phyloP scores from a whole-genome alignment of 1,140 invertebrate species.

The Zaprionus vittiger region DNA sequence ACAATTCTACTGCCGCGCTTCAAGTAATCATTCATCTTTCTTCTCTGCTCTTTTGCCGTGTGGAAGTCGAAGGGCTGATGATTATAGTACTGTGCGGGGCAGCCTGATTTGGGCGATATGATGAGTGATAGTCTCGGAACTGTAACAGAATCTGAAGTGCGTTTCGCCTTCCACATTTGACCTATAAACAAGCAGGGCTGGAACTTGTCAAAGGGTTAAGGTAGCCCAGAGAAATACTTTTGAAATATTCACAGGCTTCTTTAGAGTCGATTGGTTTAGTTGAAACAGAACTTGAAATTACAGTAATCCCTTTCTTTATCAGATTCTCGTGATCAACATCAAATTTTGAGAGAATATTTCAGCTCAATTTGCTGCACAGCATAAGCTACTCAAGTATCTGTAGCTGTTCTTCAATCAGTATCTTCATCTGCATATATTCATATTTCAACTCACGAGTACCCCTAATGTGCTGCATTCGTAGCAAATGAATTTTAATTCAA shows the following conservation, averaged over 20 bases:
- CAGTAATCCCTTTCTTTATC: background rate
- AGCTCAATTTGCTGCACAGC: background rate
- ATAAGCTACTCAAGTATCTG: background rate
- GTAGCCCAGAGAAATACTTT: background rate
- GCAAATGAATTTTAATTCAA: constrained; percentile 76
- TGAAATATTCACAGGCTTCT: background rate
- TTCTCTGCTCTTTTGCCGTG: constrained; percentile 24
- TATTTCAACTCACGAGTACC: constrained; percentile 41
- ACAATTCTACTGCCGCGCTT: constrained; percentile 54
- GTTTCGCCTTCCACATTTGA: constrained; percentile 56
- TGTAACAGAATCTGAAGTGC: constrained; percentile 18
- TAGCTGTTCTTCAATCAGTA: too few relatives aligned
- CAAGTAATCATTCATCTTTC: constrained; percentile 74
- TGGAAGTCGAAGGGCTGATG: constrained; percentile 16
- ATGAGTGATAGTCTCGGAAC: constrained; percentile 61
- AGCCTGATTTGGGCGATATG: constrained; percentile 65
- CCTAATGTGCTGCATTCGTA: constrained; percentile 59
- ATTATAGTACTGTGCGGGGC: constrained; percentile 24
- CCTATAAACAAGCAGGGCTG: constrained; percentile 52
- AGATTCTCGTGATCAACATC: background rate
- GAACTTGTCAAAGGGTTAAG: constrained; percentile 10
- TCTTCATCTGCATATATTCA: background rate
- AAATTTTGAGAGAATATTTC: too few relatives aligned
- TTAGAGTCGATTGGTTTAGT: background rate
- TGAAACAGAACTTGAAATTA: background rate